Evolutionary conservation across 2,797 vertebrate genomes (phyloP).

Genomic region (Enteromius viviparus): DNA sequence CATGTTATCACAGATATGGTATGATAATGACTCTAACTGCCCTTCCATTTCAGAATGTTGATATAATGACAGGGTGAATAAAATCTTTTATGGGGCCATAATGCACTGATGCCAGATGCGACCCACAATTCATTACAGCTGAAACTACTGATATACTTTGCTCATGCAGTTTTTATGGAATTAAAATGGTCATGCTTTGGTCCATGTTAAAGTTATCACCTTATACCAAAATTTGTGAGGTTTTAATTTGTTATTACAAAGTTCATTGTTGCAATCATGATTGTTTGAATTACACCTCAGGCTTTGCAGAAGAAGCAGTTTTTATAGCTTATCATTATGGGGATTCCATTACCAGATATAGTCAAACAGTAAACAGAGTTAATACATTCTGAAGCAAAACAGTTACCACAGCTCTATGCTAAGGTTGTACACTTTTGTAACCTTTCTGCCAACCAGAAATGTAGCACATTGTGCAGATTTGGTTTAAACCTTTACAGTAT

Average conservation of each 20-base stretch:
- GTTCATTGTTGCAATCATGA: constrained; percentile 19
- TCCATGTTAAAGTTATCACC: not conserved
- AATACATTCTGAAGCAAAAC: constrained; percentile 23
- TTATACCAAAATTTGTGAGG: not conserved
- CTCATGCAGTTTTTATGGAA: constrained; percentile 30
- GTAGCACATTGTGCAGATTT: not conserved
- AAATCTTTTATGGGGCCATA: constrained; percentile 45
- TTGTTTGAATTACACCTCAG: constrained; percentile 21
- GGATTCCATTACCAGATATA: constrained; percentile 20
- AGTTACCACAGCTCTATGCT: not conserved
- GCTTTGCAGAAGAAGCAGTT: constrained; percentile 13
- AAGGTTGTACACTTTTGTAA: not conserved
- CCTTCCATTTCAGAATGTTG: not conserved
- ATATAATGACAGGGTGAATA: constrained; percentile 1
- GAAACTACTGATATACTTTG: constrained; percentile 16
- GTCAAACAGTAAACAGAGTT: constrained; percentile 47
- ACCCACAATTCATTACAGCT: constrained; percentile 17
- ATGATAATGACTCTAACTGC: constrained; percentile 3
- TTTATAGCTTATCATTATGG: constrained; percentile 37
- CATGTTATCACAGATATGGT: constrained; percentile 6
- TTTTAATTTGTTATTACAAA: constrained; percentile 23
- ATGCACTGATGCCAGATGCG: constrained; percentile 28
- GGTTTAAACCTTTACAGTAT: not conserved
- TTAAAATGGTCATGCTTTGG: not conserved
- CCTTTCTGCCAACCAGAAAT: not conserved